These are phyloP conservation scores for Melipona quadrifasciata DNA, from an alignment of 1,140 invertebrate genomes.

Conservation along the genomic window DNA sequence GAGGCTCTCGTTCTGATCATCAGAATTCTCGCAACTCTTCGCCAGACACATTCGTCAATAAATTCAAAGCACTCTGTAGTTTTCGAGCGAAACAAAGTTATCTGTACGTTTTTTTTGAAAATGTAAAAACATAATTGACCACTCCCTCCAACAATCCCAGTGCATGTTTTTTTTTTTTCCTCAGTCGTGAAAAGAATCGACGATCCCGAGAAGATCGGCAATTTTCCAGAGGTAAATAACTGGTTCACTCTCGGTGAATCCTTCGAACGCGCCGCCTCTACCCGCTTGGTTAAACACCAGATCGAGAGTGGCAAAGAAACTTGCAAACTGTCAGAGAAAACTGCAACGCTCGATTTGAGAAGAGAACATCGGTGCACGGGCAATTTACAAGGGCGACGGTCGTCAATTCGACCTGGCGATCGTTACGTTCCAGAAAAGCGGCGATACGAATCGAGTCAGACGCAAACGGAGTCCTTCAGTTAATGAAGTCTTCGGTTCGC, in stretches of 20 bases:
- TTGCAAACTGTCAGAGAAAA: not conserved
- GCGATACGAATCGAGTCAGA: not conserved
- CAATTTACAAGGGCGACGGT: not conserved
- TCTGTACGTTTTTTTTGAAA: too few species aligned
- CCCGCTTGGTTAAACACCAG: constrained; percentile 22
- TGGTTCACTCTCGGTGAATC: not conserved
- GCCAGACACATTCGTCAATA: too few species aligned
- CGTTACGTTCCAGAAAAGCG: not conserved
- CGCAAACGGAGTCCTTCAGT: not conserved
- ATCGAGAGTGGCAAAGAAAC: not conserved
- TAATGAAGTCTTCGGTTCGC: too few species aligned
- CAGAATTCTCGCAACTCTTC: too few species aligned
- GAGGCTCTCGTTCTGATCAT: too few species aligned
- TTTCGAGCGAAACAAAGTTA: too few species aligned
- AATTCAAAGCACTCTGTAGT: too few species aligned
- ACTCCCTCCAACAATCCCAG: not conserved
- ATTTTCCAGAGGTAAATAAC: not conserved
- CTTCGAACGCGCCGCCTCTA: constrained; percentile 14
- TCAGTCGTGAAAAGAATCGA: too few species aligned
- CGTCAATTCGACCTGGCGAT: constrained; percentile 9
- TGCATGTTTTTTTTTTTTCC: not conserved
- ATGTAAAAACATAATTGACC: too few species aligned
- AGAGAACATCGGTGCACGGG: not conserved
- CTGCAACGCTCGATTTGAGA: constrained; percentile 19
- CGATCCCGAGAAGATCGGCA: not conserved